Base-by-base conservation (phyloP, 2,888 invertebrate species). In the Andrena fulva region DNA sequence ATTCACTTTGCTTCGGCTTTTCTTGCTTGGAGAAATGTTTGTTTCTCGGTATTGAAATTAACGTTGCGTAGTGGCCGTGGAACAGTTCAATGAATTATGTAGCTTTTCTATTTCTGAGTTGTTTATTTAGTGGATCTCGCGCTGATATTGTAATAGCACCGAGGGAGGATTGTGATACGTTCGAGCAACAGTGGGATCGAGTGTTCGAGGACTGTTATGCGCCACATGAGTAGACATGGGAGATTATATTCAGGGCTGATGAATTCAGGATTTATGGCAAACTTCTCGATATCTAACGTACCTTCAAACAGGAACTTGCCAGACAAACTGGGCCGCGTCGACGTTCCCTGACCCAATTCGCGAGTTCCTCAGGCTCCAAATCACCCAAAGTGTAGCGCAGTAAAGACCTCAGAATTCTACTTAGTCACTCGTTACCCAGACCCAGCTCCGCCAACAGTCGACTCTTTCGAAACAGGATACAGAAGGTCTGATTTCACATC, bases 1-100 rank as follows among this genome's bases (percentile, higher is more conserved):
- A 77, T 63, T 64, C 56, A 59, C 59, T 63, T 20, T 20, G 20
- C 20, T 20, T 20, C 20, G 56, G 56, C 70, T 75, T 63, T 42
- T 31, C 33, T 27, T 4, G 1, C 3, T 16, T 8, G 16, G 7
- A 31, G 20, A n/a, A 48, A 64, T 42, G 50, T 33, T n/a, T 31
- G 8, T 64, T 48, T 56, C 63, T 31, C 35, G 59, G 7, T 59
- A 33, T 50, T 16, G 1, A 60, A 24, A 35, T 3, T 12, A 42
- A 42, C 42, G 42, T 42, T 12, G 42, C 42, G 42, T 2, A 35
- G 3, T 0, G 10, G 10, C 42, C 3, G 42, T 42, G 42, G 42
- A 42, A 42, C 12, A 3, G 12, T 42, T 3, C 12, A 42, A 42
- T 1, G 42, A 12, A 42, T 42, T 12, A 12, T 42, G 12, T 4